Percentiles rank a stretch among this genome's conserved stretches.
Evolutionary conservation across 2,888 invertebrate species (phyloP).

Genomic region (Galerucella pusilla): DNA sequence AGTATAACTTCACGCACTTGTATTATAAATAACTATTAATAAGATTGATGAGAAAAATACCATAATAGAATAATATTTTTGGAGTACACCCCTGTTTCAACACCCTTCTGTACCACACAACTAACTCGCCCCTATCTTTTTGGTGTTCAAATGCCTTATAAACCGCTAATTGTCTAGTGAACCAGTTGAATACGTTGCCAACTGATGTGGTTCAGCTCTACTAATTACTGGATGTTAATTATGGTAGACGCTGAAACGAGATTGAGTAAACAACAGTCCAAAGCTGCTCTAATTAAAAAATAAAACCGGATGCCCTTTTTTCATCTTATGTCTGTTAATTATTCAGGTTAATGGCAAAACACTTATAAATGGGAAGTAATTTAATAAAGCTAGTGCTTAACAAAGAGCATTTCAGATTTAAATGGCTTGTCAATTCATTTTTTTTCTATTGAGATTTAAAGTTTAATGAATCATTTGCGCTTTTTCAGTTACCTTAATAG

Average conservation of each 20-base stretch:
- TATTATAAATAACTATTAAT: no score
- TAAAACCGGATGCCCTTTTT: constrained; percentile 10
- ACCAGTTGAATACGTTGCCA: constrained; percentile 35
- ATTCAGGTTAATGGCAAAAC: constrained; percentile 6
- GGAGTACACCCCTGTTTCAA: constrained; percentile 8
- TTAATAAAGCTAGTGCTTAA: neutral
- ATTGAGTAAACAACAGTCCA: neutral
- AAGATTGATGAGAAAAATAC: no score
- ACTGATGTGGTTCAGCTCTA: constrained; percentile 35
- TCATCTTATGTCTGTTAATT: constrained; percentile 9
- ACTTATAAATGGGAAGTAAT: constrained; percentile 8
- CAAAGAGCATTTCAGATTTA: neutral
- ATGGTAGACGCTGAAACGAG: constrained; percentile 7
- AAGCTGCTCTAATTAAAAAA: constrained; percentile 17
- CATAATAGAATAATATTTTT: neutral
- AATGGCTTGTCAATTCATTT: neutral
- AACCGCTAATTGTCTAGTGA: constrained; percentile 43
- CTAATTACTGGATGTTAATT: constrained; percentile 37
- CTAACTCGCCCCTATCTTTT: constrained; percentile 33
- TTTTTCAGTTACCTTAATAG: no score
- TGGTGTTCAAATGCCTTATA: constrained; percentile 40
- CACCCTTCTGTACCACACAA: constrained; percentile 14
- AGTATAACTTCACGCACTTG: no score
- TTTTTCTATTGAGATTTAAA: neutral
- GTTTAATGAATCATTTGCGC: no score